Percentiles rank a stretch among this genome's conserved stretches.
Conservation (phyloP, 1,140 invertebrate species). For the Cardiocondyla obscurior region DNA sequence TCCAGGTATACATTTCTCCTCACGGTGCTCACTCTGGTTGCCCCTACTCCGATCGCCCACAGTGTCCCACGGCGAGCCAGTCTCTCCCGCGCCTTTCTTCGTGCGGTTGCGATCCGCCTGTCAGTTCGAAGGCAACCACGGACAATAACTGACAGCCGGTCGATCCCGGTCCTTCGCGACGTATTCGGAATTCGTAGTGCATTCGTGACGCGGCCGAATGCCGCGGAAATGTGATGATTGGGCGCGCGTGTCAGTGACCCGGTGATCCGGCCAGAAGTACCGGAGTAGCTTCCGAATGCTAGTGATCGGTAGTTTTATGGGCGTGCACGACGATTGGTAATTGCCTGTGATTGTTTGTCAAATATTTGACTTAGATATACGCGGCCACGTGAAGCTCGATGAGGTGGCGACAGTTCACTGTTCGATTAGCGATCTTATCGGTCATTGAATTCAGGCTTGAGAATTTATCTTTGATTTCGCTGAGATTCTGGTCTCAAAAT, state of each 20-base stretch:
- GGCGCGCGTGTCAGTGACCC: not conserved
- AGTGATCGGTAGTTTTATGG: not conserved
- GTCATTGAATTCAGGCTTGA: not conserved
- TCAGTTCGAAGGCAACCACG: constrained; percentile 75
- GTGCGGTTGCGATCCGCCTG: constrained; percentile 74
- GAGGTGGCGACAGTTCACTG: not conserved
- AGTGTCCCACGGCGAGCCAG: constrained; percentile 56
- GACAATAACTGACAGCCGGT: constrained; percentile 68
- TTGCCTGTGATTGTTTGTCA: not conserved
- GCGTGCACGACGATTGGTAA: not conserved
- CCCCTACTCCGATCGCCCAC: constrained; percentile 56
- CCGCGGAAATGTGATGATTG: not conserved
- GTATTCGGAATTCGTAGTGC: not conserved
- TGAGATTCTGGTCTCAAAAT: not conserved
- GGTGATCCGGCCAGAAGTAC: not conserved
- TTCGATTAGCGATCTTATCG: not conserved
- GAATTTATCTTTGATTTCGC: not conserved
- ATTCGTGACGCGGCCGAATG: not conserved
- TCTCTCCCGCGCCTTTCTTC: constrained; percentile 82
- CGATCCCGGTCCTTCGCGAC: constrained; percentile 1
- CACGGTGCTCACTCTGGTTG: constrained; percentile 30
- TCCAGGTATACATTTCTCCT: constrained; percentile 61
- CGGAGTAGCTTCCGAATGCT: not conserved
- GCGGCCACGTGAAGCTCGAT: not conserved
- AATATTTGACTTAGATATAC: constrained; percentile 13